phyloP scores from a whole-genome alignment of 2,113 vertebrate species.

The Silurus asotus region DNA sequence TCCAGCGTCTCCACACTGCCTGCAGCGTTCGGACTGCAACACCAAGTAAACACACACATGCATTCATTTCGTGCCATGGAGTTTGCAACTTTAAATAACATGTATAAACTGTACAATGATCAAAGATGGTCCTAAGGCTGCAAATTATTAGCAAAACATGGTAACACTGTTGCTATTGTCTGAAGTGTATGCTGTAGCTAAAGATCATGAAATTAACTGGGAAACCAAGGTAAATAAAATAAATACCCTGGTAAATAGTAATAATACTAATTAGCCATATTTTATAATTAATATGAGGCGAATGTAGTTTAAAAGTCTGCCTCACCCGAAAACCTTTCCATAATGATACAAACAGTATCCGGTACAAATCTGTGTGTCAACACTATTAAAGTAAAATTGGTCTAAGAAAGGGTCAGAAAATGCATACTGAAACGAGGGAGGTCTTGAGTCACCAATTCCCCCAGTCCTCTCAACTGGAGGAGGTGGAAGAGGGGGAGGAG shows the following conservation, averaged over 20 bases:
- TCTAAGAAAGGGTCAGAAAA: conserved; percentile 13
- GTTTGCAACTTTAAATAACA: neutral
- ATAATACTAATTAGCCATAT: neutral
- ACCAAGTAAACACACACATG: conserved; percentile 10
- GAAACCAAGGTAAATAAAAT: neutral
- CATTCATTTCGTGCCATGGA: neutral
- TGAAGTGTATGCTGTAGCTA: neutral
- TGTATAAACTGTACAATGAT: neutral
- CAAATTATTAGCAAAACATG: neutral
- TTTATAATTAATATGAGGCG: neutral
- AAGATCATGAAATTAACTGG: neutral
- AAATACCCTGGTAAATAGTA: neutral
- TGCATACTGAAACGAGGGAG: conserved; percentile 89
- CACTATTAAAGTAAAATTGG: neutral
- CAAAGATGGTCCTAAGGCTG: neutral
- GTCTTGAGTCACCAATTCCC: conserved; percentile 88
- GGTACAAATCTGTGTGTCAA: conserved; percentile 24
- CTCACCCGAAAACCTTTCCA: neutral
- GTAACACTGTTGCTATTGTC: neutral
- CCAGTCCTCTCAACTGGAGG: conserved; percentile 85
- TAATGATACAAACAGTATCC: neutral
- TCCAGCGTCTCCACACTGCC: conserved; percentile 87
- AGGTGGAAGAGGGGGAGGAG: conserved; percentile 81
- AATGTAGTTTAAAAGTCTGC: neutral
- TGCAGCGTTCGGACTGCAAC: conserved; percentile 79